These are phyloP conservation scores for Hylomyscus alleni DNA, from an alignment of 2,797 vertebrate species.

Conservation along the genomic window DNA sequence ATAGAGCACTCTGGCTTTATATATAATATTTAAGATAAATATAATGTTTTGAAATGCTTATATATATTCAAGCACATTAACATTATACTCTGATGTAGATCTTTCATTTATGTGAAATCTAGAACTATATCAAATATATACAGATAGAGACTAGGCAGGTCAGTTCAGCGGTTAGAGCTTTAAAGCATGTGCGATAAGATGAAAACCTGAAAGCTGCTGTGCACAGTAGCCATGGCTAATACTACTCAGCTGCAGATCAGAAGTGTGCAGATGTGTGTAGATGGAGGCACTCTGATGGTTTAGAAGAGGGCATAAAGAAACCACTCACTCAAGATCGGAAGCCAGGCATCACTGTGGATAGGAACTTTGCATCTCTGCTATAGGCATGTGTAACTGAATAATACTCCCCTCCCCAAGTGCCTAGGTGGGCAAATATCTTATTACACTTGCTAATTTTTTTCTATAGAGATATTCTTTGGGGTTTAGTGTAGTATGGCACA, in stretches of 20 bases:
- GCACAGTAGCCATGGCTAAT: not conserved
- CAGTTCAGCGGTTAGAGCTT: no score
- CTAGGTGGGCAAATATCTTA: slow-evolving; percentile 13
- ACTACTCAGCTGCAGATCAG: not conserved
- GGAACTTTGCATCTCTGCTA: not conserved
- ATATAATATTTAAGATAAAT: not conserved
- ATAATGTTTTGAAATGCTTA: not conserved
- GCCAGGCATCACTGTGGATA: not conserved
- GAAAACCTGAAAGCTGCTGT: not conserved
- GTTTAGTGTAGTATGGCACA: not conserved
- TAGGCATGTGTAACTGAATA: not conserved
- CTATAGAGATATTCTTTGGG: not conserved
- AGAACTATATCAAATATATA: not conserved
- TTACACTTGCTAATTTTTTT: slow-evolving; percentile 3
- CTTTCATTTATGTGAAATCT: not conserved
- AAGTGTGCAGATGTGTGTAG: not conserved
- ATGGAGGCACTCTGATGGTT: not conserved
- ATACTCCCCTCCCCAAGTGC: not conserved
- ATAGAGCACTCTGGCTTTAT: not conserved
- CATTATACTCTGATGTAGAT: not conserved
- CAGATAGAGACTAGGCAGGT: not conserved
- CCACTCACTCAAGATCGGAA: not conserved
- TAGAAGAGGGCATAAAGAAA: not conserved
- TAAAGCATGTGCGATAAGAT: not conserved
- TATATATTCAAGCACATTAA: not conserved